These are phyloP conservation scores for Smittia sp. DNA, from an alignment of 2,888 invertebrate species.

Conservation along the genomic window DNA sequence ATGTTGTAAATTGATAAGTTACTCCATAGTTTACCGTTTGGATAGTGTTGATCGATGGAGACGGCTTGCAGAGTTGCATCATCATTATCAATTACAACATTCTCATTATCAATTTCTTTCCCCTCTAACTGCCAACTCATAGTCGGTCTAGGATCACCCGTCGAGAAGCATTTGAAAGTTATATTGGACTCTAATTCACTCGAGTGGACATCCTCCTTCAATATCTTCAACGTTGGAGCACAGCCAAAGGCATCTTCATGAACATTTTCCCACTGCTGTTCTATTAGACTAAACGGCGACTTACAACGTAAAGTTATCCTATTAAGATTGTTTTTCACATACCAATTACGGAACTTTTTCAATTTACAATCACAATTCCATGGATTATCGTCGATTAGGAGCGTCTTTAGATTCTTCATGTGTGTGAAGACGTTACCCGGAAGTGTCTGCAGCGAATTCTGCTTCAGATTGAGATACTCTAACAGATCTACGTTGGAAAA, in stretches of 20 bases:
- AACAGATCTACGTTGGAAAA: conserved; percentile 72
- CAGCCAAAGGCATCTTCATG: conserved; percentile 77
- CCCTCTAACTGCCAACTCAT: conserved; percentile 82
- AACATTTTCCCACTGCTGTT: conserved; percentile 74
- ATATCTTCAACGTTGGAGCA: conserved; percentile 68
- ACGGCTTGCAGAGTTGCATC: conserved; percentile 48
- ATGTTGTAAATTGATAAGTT: conserved; percentile 81
- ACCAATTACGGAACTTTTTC: conserved; percentile 80
- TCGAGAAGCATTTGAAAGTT: conserved; percentile 75
- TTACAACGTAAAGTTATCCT: conserved; percentile 71
- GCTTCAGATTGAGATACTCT: conserved; percentile 74
- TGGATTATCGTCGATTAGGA: conserved; percentile 79
- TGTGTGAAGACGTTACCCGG: conserved; percentile 67
- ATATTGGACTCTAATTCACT: conserved; percentile 81
- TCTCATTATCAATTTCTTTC: conserved; percentile 58
- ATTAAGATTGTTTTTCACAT: conserved; percentile 73
- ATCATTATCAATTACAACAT: conserved; percentile 55
- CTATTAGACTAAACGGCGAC: conserved; percentile 67
- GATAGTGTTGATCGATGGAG: conserved; percentile 9
- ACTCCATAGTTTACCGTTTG: conserved; percentile 61
- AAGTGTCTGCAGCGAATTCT: conserved; percentile 72
- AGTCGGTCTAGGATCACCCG: conserved; percentile 79
- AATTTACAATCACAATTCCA: conserved; percentile 89
- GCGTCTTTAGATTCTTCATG: conserved; percentile 73
- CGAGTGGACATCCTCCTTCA: conserved; percentile 58